Evolutionary conservation across 2,888 invertebrate species (phyloP).

Genomic region (Hermodice carunculata): DNA sequence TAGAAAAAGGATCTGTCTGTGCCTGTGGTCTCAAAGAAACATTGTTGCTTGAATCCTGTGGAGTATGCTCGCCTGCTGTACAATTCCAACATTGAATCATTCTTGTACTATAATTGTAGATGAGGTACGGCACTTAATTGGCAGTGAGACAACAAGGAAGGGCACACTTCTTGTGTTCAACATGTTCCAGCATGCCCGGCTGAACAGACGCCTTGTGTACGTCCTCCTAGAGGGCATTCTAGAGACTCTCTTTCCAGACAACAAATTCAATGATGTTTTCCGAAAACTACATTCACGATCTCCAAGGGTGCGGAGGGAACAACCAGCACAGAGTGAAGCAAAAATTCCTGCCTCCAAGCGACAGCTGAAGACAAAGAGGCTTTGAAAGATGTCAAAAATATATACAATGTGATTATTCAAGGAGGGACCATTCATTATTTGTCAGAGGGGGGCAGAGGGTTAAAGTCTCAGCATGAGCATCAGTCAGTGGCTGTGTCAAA

Average conservation of each 20-base stretch:
- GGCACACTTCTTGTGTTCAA: constrained; percentile 88
- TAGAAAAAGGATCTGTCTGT: too few relatives aligned
- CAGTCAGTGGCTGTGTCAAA: too few relatives aligned
- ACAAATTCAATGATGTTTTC: constrained; percentile 80
- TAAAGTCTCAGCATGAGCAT: too few relatives aligned
- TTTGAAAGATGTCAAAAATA: too few relatives aligned
- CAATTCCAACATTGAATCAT: too few relatives aligned
- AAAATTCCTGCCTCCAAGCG: background rate
- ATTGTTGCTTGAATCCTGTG: too few relatives aligned
- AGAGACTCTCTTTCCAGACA: constrained; percentile 84
- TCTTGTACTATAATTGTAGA: constrained; percentile 78
- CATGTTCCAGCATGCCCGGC: constrained; percentile 86
- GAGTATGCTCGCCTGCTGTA: too few relatives aligned
- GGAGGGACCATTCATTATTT: too few relatives aligned
- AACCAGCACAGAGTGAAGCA: background rate
- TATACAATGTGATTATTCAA: too few relatives aligned
- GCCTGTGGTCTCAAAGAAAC: too few relatives aligned
- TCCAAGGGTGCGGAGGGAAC: constrained; percentile 39
- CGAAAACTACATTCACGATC: constrained; percentile 78
- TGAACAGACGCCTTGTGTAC: constrained; percentile 86
- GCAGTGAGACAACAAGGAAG: constrained; percentile 86
- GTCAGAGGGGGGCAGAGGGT: too few relatives aligned
- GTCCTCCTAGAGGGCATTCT: constrained; percentile 87
- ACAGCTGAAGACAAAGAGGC: too few relatives aligned
- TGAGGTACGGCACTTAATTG: constrained; percentile 90